Conservation (phyloP, 2,888 invertebrate species). For the Callyntrura guangdongensis region DNA sequence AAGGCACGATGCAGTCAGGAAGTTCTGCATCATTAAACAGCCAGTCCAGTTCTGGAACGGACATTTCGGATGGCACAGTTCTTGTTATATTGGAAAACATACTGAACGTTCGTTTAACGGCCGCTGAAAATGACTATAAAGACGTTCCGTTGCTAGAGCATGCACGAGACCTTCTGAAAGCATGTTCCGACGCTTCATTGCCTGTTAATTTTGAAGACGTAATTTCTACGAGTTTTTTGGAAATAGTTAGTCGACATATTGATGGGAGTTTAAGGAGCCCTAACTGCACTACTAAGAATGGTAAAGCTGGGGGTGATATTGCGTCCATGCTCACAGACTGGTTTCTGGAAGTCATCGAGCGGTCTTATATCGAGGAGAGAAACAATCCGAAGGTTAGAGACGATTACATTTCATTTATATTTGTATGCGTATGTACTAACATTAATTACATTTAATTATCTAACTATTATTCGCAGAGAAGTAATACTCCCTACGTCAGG, state of each 20-base stretch:
- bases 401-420: too few species aligned
- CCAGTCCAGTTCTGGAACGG: slow-evolving; percentile 56
- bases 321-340: slow-evolving; percentile 79
- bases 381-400: slow-evolving; percentile 83
- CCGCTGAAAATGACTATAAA: slow-evolving; percentile 1
- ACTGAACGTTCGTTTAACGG: slow-evolving; percentile 78
- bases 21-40: slow-evolving; percentile 61
- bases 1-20: slow-evolving; percentile 66
- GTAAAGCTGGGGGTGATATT: slow-evolving; percentile 60
- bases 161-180: slow-evolving; percentile 68
- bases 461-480: slow-evolving; percentile 87
- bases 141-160: slow-evolving; percentile 71
- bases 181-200: slow-evolving; percentile 51
- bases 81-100: slow-evolving; percentile 80
- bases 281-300: slow-evolving; percentile 34
- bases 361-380: slow-evolving; percentile 82
- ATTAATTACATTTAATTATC: too few species aligned
- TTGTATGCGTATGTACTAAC: too few species aligned
- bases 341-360: slow-evolving; percentile 83
- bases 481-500: slow-evolving; percentile 91
- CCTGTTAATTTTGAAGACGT: slow-evolving; percentile 80
- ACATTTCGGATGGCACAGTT: slow-evolving; percentile 70
- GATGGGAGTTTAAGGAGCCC: slow-evolving; percentile 76
- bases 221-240: slow-evolving; percentile 80
- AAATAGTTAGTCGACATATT: slow-evolving; percentile 81